Percentiles rank a stretch among this genome's conserved stretches.
These are phyloP conservation scores for Emmelina monodactyla DNA, from an alignment of 2,888 invertebrate species.

Conservation along the genomic window DNA sequence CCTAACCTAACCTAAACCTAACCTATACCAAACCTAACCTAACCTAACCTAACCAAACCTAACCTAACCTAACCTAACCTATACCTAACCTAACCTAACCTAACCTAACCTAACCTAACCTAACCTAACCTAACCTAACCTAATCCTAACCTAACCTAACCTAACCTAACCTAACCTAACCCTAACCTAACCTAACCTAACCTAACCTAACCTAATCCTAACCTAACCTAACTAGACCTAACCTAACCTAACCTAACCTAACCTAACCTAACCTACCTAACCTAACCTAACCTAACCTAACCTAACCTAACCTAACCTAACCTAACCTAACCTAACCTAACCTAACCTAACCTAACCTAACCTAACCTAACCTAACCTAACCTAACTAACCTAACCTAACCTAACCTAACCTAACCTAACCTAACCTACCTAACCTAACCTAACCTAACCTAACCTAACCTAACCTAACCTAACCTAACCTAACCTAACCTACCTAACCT, in stretches of 20 bases:
- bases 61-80: slow-evolving; percentile 13
- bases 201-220: slow-evolving; percentile 19
- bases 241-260: slow-evolving; percentile 7
- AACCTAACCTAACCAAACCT: slow-evolving; percentile 15
- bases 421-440: slow-evolving; percentile 16
- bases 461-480: slow-evolving; percentile 18
- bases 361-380: slow-evolving; percentile 11
- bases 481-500: slow-evolving; percentile 17
- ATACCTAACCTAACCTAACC: slow-evolving; percentile 14
- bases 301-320: slow-evolving; percentile 18
- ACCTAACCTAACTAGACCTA: slow-evolving; percentile 11
- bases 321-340: slow-evolving; percentile 17
- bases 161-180: slow-evolving; percentile 11
- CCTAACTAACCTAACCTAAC: slow-evolving; percentile 9
- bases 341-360: slow-evolving; percentile 3
- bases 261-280: slow-evolving; percentile 20
- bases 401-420: neutral
- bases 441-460: slow-evolving; percentile 20
- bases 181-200: slow-evolving; percentile 18
- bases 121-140: slow-evolving; percentile 14
- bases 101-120: slow-evolving; percentile 17
- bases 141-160: slow-evolving; percentile 5
- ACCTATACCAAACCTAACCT: slow-evolving; percentile 16
- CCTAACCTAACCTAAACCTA: slow-evolving; percentile 10
- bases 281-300: slow-evolving; percentile 21